Base-by-base conservation (phyloP, 2,113 vertebrate species). In the Brachirus orientalis region DNA sequence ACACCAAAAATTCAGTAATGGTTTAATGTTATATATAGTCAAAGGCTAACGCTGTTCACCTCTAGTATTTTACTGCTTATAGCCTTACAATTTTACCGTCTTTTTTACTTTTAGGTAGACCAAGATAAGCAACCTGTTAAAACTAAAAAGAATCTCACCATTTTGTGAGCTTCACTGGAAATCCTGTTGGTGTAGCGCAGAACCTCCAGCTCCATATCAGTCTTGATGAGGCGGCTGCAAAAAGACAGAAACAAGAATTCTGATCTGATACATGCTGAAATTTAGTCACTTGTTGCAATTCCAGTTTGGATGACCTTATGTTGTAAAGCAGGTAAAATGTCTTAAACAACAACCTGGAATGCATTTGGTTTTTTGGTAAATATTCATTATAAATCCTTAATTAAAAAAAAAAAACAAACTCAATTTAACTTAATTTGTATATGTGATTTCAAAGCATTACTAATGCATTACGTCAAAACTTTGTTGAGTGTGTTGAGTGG, bases 141-240 rank as follows among this genome's bases (percentile, higher is more conserved):
- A 46, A 6, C 53, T 6, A 8, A 65, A 10, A 19, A 46, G 9
- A 18, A 22, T 52, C 63, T 94, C 88, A 98, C 97, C 96, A 97
- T 95, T 91, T 94, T 95, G 88, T 99, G 97, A 70, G 98, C 98
- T 80, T 99, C 96, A 4, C 97, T 99, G 92, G 97, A 99, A 85
- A 99, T 90, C 80, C 92, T 93, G 89, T 98, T 99, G 75, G 97
- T 97, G 87, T 98, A 98, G 54, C 97, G 95, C 74, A 99, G 82
- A 60, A 98, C 94, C 90, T 99, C 97, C 88, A 99, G 86, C 88
- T 99, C 98, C 97, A 98, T 97, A 85, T 98, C 95, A 0, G 95
- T 98, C 91, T 99, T 99, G 72, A 92, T 79, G 59, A 99, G 93
- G 38, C 97, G 97, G 85, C 98, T 99, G 78, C 9, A 72, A 53